phyloP scores from a whole-genome alignment of 2,797 vertebrate genomes.

The Lepilemur ruficaudatus region DNA sequence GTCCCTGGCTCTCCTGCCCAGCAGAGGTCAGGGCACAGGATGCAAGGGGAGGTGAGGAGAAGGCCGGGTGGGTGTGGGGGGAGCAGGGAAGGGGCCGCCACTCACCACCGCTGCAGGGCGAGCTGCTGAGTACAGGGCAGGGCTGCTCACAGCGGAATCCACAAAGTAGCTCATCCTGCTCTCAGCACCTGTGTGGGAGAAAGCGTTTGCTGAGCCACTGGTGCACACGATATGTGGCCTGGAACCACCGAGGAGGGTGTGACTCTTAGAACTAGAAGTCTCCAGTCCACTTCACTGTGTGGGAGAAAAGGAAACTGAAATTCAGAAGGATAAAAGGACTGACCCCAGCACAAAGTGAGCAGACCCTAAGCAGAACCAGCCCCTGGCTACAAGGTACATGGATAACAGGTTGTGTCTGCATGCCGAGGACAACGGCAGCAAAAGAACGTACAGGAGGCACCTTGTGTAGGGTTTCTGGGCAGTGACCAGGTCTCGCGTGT shows the following conservation, averaged over 20 bases:
- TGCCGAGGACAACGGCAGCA: too few species aligned
- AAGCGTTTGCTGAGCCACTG: not conserved
- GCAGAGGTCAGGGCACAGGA: not conserved
- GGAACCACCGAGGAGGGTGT: not conserved
- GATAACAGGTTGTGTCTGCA: not conserved
- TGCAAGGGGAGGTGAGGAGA: too few species aligned
- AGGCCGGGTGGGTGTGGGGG: not conserved
- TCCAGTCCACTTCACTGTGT: not conserved
- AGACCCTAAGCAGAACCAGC: not conserved
- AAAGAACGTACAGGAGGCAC: not conserved
- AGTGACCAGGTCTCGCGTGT: not conserved
- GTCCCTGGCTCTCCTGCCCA: not conserved
- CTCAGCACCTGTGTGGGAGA: constrained; percentile 73
- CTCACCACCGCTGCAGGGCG: constrained; percentile 91
- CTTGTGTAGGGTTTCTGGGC: not conserved
- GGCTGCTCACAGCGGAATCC: constrained; percentile 88
- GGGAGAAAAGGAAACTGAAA: not conserved
- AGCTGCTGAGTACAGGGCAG: constrained; percentile 87
- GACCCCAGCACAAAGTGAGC: accelerated
- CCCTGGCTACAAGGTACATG: not conserved
- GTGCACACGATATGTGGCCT: not conserved
- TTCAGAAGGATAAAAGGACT: not conserved
- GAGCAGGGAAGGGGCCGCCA: not conserved
- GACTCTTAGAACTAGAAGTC: not conserved
- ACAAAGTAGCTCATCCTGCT: constrained; percentile 94